Base-by-base conservation (phyloP, 2,113 vertebrate genomes). In the Coptodon rendalli region DNA sequence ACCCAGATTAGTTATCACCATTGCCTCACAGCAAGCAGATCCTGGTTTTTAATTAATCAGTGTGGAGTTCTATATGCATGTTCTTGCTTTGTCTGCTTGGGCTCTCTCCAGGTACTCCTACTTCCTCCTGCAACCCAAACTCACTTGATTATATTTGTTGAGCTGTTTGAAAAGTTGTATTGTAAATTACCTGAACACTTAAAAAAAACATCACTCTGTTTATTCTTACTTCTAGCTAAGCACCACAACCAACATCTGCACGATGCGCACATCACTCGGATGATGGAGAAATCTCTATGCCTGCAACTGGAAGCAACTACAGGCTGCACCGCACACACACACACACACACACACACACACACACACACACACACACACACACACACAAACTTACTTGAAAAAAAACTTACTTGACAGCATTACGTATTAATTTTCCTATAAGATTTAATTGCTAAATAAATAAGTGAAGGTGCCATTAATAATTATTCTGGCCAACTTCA, bases 231-330 rank as follows among this genome's bases (percentile, higher is more conserved):
- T 43, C n/a, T 24, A 43, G 36, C 12, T 16, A 24, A 71, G 7
- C 12, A 1, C 36, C 12, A 71, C 0, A 0, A 43, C 0, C n/a
- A 16, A 24, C 66, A 71, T 43, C n/a, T 43, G n/a, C 66, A 71
- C 2, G 0, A 24, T 71, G n/a, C 0, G 22, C 5, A 24, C 36
- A 14, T 68, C 34, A 68, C 34, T 13, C 19, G 3, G 10, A 68
- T 68, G 10, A 66, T 0, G 11, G 19, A 40, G 63, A 22, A 40
- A 71, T 43, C 66, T 43, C n/a, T 43, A 24, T 24, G 36, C 61
- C 36, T 24, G 63, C 36, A 40, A 24, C n/a, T 71, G n/a, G 66
- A 24, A 43, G 5, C 1, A 0, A 71, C 31, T 12, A n/a, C 66
- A 43, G 66, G 12, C 63, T 68, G 63, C n/a, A 40, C 36, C 2